phyloP scores from a whole-genome alignment of 2,888 invertebrate genomes.

The Carterocephalus palaemon region DNA sequence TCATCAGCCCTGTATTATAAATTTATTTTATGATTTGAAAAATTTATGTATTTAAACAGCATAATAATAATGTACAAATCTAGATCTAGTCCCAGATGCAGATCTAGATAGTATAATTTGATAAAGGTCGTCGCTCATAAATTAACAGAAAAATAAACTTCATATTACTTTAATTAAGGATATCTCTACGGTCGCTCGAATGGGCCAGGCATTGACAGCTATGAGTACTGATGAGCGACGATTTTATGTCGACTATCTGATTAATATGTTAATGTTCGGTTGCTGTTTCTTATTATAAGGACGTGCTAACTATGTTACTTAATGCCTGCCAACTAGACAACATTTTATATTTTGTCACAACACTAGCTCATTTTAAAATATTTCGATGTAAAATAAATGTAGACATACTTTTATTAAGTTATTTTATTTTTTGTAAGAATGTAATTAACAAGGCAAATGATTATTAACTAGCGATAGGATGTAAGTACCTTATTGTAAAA shows the following conservation, averaged over 20 bases:
- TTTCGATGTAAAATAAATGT: slow-evolving; percentile 21
- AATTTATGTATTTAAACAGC: too few relatives aligned
- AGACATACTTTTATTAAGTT: slow-evolving; percentile 45
- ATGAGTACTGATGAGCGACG: background rate
- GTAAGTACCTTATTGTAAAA: slow-evolving; percentile 29
- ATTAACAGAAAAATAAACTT: too few relatives aligned
- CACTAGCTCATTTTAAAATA: slow-evolving; percentile 9
- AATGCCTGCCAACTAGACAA: slow-evolving; percentile 16
- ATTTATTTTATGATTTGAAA: too few relatives aligned
- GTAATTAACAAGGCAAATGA: slow-evolving; percentile 53
- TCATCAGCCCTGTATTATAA: too few relatives aligned
- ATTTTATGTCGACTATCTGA: background rate
- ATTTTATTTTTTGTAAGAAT: slow-evolving; percentile 47
- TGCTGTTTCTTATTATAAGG: slow-evolving; percentile 18
- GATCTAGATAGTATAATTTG: background rate
- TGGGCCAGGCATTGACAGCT: background rate
- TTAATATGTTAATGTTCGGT: slow-evolving; percentile 4
- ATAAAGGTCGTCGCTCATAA: background rate
- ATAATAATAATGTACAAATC: too few relatives aligned
- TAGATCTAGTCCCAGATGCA: background rate
- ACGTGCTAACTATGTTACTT: slow-evolving; percentile 24
- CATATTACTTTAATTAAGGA: too few relatives aligned
- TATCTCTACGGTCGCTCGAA: too few relatives aligned
- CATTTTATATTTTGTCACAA: slow-evolving; percentile 19
- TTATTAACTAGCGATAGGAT: slow-evolving; percentile 41